These are phyloP conservation scores for Clytia hemisphaerica DNA, from an alignment of 30 jellyfish, hydroid and myxozoan species.

Conservation along the genomic window DNA sequence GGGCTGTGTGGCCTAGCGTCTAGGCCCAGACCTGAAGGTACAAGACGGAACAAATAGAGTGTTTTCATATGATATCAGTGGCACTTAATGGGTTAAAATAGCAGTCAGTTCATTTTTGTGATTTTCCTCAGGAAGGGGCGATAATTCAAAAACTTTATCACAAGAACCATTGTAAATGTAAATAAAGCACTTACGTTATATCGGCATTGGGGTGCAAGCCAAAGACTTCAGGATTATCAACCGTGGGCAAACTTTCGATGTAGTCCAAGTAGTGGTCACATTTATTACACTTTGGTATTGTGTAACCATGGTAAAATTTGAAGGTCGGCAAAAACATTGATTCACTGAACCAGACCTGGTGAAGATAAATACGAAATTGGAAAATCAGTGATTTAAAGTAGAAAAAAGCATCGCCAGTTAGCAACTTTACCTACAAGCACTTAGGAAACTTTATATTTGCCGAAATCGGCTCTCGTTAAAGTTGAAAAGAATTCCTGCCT, in stretches of 20 bases:
- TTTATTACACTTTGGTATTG: constrained; percentile 52
- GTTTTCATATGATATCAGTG: too few species aligned
- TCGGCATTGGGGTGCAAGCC: constrained; percentile 88
- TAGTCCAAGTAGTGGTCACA: constrained; percentile 50
- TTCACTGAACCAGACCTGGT: constrained; percentile 77
- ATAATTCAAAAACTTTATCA: too few species aligned
- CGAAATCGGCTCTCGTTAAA: too few species aligned
- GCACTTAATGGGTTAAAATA: too few species aligned
- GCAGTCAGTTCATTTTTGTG: too few species aligned
- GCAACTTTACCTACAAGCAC: too few species aligned
- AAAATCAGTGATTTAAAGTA: not conserved
- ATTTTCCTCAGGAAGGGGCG: too few species aligned
- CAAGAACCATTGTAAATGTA: too few species aligned
- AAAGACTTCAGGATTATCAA: constrained; percentile 74
- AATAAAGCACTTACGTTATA: constrained; percentile 49
- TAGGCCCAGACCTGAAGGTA: not conserved
- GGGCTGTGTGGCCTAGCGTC: too few species aligned
- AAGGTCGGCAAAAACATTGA: constrained; percentile 50
- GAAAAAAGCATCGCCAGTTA: too few species aligned
- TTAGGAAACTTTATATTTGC: too few species aligned
- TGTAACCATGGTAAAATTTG: constrained; percentile 64
- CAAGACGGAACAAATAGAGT: not conserved
- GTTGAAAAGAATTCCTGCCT: too few species aligned
- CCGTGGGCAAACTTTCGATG: constrained; percentile 58
- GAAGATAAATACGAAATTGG: not conserved